These are phyloP conservation scores for Spea bombifrons DNA, from an alignment of 2,113 vertebrate species.

Conservation along the genomic window DNA sequence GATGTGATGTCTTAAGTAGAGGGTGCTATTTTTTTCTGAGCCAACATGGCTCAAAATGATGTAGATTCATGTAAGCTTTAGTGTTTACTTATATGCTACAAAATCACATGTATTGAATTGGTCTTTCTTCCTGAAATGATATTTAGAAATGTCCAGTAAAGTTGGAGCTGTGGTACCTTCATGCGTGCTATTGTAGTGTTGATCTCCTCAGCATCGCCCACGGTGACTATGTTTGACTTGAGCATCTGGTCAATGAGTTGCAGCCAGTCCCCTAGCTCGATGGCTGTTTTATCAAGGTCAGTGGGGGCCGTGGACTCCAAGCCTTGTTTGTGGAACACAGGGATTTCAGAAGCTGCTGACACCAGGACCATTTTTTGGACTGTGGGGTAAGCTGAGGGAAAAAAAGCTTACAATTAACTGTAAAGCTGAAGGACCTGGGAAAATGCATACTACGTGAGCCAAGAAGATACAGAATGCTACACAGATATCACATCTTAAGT, in stretches of 20 bases:
- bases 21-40: too few species aligned
- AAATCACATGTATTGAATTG: too few species aligned
- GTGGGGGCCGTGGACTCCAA: conserved; percentile 74
- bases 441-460: background rate
- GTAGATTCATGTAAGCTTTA: too few species aligned
- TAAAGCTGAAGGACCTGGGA: background rate
- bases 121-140: too few species aligned
- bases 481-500: too few species aligned
- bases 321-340: conserved; percentile 61
- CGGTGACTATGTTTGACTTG: conserved; percentile 93
- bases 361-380: conserved; percentile 69
- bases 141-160: too few species aligned
- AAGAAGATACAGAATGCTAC: too few species aligned
- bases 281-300: conserved; percentile 89
- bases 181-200: conserved; percentile 83
- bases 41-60: too few species aligned
- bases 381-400: conserved; percentile 57
- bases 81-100: too few species aligned
- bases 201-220: conserved; percentile 89
- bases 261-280: conserved; percentile 90
- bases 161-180: conserved; percentile 68
- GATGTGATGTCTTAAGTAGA: too few species aligned
- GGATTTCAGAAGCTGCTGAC: conserved; percentile 67
- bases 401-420: conserved; percentile 10
- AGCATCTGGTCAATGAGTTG: conserved; percentile 93